Conservation (phyloP, 2,797 vertebrate genomes). For the Manis pentadactyla region DNA sequence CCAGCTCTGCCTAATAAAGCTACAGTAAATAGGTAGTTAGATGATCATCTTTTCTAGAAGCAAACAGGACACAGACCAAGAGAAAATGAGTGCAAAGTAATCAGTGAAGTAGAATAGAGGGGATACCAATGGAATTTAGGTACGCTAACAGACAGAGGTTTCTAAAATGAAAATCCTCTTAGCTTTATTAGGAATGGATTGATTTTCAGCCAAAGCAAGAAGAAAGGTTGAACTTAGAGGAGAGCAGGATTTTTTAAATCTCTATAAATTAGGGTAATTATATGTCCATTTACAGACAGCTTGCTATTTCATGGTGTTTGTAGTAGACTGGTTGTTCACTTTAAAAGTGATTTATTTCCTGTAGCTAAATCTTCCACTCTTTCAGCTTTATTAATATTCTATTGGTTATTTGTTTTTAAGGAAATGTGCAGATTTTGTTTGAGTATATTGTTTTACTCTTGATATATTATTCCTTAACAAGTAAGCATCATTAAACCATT, state of each 20-base stretch:
- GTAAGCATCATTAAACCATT: background rate
- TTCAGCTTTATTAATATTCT: background rate
- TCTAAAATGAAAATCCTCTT: background rate
- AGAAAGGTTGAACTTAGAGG: background rate
- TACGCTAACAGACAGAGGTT: background rate
- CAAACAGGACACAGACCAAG: background rate
- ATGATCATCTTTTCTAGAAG: background rate
- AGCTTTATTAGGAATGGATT: background rate
- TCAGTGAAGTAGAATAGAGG: background rate
- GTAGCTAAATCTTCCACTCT: background rate
- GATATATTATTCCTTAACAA: background rate
- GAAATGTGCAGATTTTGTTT: background rate
- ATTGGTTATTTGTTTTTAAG: background rate
- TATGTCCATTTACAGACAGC: background rate
- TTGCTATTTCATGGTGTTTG: background rate
- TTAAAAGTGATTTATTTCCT: background rate
- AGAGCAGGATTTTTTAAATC: background rate
- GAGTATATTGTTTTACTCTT: background rate
- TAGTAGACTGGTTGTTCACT: background rate
- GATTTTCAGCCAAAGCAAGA: background rate
- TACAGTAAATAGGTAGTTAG: background rate
- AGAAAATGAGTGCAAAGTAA: background rate
- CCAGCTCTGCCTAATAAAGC: background rate
- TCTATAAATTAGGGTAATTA: background rate
- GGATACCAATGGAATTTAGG: background rate